Percentiles rank a stretch among this genome's conserved stretches.
Evolutionary conservation across 2,113 vertebrate genomes (phyloP).

Genomic region (Semnopithecus entellus): DNA sequence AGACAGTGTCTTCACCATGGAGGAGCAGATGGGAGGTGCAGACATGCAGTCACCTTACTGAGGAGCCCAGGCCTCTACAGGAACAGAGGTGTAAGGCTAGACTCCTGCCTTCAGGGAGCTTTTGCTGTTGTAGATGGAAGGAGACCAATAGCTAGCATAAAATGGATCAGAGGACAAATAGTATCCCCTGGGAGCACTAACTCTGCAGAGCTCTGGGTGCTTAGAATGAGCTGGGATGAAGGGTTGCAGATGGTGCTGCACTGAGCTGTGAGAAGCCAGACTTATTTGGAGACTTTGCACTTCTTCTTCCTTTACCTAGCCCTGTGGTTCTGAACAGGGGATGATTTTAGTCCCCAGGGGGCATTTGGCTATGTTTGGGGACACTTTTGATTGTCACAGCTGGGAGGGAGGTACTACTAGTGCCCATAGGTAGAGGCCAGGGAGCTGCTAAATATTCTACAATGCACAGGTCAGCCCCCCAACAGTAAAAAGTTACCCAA

Average conservation of each 20-base stretch:
- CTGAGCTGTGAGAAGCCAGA: background rate
- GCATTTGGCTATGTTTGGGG: background rate
- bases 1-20: background rate
- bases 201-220: background rate
- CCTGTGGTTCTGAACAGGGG: background rate
- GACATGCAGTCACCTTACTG: accelerated
- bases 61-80: background rate
- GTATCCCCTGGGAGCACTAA: background rate
- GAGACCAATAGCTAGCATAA: accelerated
- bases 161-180: background rate
- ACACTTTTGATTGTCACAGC: background rate
- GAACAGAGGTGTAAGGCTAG: background rate
- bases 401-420: background rate
- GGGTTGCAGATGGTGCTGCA: background rate
- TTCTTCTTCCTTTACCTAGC: background rate
- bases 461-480: background rate
- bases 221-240: background rate
- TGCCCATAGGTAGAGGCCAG: background rate
- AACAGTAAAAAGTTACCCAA: background rate
- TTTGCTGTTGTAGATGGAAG: background rate
- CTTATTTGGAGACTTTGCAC: background rate
- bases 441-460: background rate
- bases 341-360: background rate
- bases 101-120: background rate
- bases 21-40: background rate